phyloP scores from a whole-genome alignment of 2,797 vertebrate genomes.

The Melanotaenia parkinsoni region DNA sequence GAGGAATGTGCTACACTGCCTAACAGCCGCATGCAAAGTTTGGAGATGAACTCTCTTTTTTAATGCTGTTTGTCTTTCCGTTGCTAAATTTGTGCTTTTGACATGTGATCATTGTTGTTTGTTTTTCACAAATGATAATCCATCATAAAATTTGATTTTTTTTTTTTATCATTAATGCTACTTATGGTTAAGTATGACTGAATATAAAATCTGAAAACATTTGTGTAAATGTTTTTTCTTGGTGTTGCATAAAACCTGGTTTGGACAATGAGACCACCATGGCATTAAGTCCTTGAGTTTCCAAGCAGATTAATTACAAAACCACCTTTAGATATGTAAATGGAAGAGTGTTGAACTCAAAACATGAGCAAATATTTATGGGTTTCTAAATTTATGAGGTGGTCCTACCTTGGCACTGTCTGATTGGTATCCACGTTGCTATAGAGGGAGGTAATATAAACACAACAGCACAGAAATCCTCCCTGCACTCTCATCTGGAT shows the following conservation, averaged over 20 bases:
- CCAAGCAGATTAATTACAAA: conserved; percentile 72
- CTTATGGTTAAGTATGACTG: background rate
- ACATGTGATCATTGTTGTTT: conserved; percentile 4
- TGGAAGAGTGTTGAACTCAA: conserved; percentile 67
- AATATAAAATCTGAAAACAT: conserved; percentile 19
- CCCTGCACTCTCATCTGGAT: conserved; percentile 57
- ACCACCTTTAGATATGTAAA: conserved; percentile 76
- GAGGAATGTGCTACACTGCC: conserved; percentile 73
- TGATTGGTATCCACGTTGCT: conserved; percentile 77
- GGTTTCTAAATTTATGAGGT: conserved; percentile 76
- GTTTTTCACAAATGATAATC: conserved; percentile 9
- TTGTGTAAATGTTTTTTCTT: conserved; percentile 27
- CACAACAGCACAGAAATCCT: conserved; percentile 68
- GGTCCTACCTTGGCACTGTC: conserved; percentile 69
- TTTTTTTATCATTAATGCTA: background rate
- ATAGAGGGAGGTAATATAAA: conserved; percentile 75
- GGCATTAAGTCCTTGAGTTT: conserved; percentile 31
- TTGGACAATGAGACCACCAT: conserved; percentile 55
- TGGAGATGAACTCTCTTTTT: conserved; percentile 27
- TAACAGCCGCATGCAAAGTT: conserved; percentile 51
- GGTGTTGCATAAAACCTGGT: conserved; percentile 45
- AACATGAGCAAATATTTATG: conserved; percentile 81
- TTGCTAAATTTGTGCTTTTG: conserved; percentile 20
- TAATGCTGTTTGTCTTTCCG: conserved; percentile 24
- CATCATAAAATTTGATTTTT: background rate